These are phyloP conservation scores for Lepetodrilus schrolli DNA, from an alignment of 2,888 invertebrate genomes.

Conservation along the genomic window DNA sequence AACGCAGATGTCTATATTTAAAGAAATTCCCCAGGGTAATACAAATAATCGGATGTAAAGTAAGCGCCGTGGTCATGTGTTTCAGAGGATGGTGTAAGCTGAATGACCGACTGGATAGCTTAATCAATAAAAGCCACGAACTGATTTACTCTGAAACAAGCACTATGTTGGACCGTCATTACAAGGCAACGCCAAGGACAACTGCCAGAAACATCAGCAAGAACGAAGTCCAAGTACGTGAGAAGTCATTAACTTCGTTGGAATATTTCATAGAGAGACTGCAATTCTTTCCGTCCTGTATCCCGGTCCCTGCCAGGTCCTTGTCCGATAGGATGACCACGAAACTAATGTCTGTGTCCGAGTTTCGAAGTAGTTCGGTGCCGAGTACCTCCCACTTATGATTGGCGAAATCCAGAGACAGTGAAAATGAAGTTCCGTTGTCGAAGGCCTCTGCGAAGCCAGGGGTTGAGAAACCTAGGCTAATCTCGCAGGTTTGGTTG, in stretches of 20 bases:
- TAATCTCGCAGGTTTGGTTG: constrained; percentile 35
- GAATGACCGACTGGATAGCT: too few species aligned
- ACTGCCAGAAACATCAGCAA: neutral
- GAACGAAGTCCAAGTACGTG: neutral
- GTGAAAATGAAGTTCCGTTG: constrained; percentile 32
- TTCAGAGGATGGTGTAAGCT: too few species aligned
- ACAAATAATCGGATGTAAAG: too few species aligned
- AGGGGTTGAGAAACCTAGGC: constrained; percentile 35
- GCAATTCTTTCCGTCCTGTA: neutral
- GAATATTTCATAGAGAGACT: constrained; percentile 15
- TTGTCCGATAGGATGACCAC: constrained; percentile 18
- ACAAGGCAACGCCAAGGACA: neutral
- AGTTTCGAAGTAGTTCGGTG: neutral
- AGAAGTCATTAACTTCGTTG: neutral
- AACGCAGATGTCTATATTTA: too few species aligned
- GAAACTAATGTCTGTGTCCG: constrained; percentile 28
- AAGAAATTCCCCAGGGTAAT: too few species aligned
- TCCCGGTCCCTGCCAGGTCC: neutral
- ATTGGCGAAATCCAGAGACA: constrained; percentile 28
- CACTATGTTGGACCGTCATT: too few species aligned
- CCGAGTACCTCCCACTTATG: constrained; percentile 31
- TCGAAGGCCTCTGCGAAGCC: constrained; percentile 30
- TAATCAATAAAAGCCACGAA: too few species aligned
- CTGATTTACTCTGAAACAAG: too few species aligned
- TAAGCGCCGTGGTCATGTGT: too few species aligned